These are phyloP conservation scores for Aurelia sp. DNA, from an alignment of 30 jellyfish, hydroid and myxozoan species.

Conservation along the genomic window DNA sequence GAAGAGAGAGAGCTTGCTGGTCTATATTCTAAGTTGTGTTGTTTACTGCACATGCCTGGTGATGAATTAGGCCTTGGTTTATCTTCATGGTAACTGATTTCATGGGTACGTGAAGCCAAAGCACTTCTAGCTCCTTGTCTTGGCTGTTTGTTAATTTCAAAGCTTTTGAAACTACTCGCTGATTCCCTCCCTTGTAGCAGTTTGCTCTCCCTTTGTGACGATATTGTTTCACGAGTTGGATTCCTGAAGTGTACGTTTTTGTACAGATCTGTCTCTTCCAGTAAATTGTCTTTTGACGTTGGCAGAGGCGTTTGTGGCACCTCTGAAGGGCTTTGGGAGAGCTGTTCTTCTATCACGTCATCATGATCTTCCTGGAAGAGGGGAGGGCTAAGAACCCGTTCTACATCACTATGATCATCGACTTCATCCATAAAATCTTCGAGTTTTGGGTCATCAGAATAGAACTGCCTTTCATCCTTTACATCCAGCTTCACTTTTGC, in stretches of 20 bases:
- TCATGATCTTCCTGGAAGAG: conserved; percentile 9
- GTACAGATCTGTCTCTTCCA: conserved; percentile 12
- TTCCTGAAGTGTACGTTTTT: conserved; percentile 20
- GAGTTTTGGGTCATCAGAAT: conserved; percentile 36
- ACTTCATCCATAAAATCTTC: conserved; percentile 48
- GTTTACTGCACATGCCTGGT: neutral
- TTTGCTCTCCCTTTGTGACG: neutral
- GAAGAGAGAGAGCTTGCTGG: conserved; percentile 32
- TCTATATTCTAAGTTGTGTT: neutral
- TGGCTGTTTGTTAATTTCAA: neutral
- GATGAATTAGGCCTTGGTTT: conserved; percentile 20
- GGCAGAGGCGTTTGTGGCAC: conserved; percentile 2
- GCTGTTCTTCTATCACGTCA: neutral
- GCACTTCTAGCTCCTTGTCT: conserved; percentile 28
- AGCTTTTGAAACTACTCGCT: neutral
- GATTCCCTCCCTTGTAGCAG: conserved; percentile 9
- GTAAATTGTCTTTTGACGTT: neutral
- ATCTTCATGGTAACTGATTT: neutral
- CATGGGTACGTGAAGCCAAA: neutral
- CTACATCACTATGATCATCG: conserved; percentile 12
- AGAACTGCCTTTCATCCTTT: neutral
- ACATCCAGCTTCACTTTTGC: neutral
- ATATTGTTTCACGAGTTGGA: conserved; percentile 38
- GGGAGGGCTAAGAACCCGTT: conserved; percentile 25
- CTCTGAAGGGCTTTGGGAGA: neutral